A percentile compares a stretch with the other conserved stretches of the same genome.
Conservation (phyloP, 1,140 invertebrate genomes). For the Caenorhabditis latens region DNA sequence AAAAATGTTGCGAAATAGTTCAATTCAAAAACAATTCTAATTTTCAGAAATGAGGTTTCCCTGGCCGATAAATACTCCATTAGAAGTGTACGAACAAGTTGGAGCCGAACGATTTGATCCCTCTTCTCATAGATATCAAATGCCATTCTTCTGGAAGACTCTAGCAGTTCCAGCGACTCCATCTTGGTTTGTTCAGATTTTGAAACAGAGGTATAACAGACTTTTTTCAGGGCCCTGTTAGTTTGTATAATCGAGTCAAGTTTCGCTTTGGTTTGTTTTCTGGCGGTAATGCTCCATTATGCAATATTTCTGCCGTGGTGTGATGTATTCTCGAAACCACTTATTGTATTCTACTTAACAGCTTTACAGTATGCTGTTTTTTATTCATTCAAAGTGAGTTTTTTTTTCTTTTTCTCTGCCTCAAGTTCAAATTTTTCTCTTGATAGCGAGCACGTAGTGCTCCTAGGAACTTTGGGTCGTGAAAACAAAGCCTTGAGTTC, state of each 20-base stretch:
- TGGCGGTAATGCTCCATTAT: constrained; percentile 75
- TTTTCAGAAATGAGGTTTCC: constrained; percentile 72
- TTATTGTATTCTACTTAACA: constrained; percentile 69
- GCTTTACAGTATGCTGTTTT: constrained; percentile 71
- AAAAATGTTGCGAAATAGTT: not conserved
- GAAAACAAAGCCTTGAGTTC: too few relatives aligned
- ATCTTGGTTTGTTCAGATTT: constrained; percentile 66
- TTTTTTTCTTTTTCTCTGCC: not conserved
- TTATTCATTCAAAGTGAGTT: constrained; percentile 72
- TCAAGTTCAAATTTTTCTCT: too few relatives aligned
- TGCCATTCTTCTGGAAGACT: constrained; percentile 74
- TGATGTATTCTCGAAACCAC: constrained; percentile 57
- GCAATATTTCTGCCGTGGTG: constrained; percentile 66
- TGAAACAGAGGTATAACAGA: not conserved
- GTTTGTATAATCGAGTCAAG: constrained; percentile 74
- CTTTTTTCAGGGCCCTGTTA: constrained; percentile 71
- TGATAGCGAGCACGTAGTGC: too few relatives aligned
- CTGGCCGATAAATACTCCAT: constrained; percentile 73
- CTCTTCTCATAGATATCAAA: constrained; percentile 70
- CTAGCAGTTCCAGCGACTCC: constrained; percentile 71
- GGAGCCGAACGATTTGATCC: constrained; percentile 73
- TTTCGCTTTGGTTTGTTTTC: constrained; percentile 72
- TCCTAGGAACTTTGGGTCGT: too few relatives aligned
- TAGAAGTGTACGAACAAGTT: constrained; percentile 75
- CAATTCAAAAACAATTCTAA: not conserved